Evolutionary conservation across 2,113 vertebrate species (phyloP), one percentile per base, ranked within the genome.

Genomic region (Istiophorus platypterus): DNA sequence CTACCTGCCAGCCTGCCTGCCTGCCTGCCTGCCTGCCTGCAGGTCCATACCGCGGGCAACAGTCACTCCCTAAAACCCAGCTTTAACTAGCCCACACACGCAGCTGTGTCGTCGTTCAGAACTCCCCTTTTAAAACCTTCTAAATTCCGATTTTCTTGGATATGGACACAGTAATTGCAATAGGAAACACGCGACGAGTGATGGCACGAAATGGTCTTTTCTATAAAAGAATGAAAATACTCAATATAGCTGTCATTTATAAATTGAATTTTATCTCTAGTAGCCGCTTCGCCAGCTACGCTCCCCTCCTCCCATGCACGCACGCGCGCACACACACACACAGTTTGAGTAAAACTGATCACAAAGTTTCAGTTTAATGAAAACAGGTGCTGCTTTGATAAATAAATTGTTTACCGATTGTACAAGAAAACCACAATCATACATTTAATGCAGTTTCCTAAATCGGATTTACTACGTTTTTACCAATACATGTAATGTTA

Each of bases 1-100:
- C 57, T 34, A 6, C 31, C 31, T 9, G 57, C 15, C 42, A 10
- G 22, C 49, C 29, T 2, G 26, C 72, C 22, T 34, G 31, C 31
- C 31, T 9, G 57, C 15, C 42, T 17, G 22, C 49, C 29, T 2
- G 26, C 72, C 22, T 0, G 45, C 65, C 59, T 59, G 45, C 61
- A 66, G 72, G 5, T 62, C 29, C n/a, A 72, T 77, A 81, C 67
- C 76, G 83, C 78, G 54, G 42, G 34, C 62, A n/a, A 0, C 51
- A 61, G 12, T 5, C 37, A 14, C 52, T 8, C 42, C 0, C 13
- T 2, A 9, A n/a, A n/a, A 34, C 26, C 13, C 45, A 15, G 7
- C 62, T 65, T n/a, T 4, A 2, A 49, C 17, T 29, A 17, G 47
- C 47, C 12, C 20, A 9, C 27, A 62, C 31, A 12, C 20, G 49